These are phyloP conservation scores for Pheosia tremula DNA, from an alignment of 2,888 invertebrate species.

Conservation along the genomic window DNA sequence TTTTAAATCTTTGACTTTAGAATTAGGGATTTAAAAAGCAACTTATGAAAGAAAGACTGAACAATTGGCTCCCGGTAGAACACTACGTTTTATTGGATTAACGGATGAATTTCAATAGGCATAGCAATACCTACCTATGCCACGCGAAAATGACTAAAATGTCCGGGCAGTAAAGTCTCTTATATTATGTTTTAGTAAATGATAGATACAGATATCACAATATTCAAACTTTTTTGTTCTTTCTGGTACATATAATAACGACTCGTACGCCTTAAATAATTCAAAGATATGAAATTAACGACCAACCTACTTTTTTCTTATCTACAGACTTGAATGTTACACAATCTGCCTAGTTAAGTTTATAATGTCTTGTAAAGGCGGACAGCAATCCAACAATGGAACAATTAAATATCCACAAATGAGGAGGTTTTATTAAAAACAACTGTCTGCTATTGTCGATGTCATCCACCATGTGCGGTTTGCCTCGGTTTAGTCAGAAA, in stretches of 20 bases:
- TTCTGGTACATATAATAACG: neutral
- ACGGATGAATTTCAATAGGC: too few species aligned
- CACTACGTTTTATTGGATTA: too few species aligned
- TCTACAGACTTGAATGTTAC: constrained; percentile 29
- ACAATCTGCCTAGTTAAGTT: constrained; percentile 16
- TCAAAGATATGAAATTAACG: constrained; percentile 21
- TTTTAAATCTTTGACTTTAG: too few species aligned
- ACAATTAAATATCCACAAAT: constrained; percentile 13
- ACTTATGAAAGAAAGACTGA: too few species aligned
- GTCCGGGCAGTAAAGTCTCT: too few species aligned
- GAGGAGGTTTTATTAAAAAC: constrained; percentile 12
- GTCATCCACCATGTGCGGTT: constrained; percentile 43
- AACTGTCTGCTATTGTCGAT: constrained; percentile 11
- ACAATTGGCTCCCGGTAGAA: too few species aligned
- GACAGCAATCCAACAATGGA: neutral
- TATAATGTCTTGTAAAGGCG: constrained; percentile 9
- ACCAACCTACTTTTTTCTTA: constrained; percentile 32
- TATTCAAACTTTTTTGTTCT: neutral
- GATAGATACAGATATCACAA: neutral
- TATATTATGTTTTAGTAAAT: too few species aligned
- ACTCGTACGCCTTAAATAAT: neutral
- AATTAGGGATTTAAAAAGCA: too few species aligned
- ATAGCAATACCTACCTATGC: too few species aligned
- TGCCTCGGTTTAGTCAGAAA: constrained; percentile 29
- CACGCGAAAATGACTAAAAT: too few species aligned